Evolutionary conservation across 2,113 vertebrate genomes (phyloP).

Genomic region (Megaceryle maxima): DNA sequence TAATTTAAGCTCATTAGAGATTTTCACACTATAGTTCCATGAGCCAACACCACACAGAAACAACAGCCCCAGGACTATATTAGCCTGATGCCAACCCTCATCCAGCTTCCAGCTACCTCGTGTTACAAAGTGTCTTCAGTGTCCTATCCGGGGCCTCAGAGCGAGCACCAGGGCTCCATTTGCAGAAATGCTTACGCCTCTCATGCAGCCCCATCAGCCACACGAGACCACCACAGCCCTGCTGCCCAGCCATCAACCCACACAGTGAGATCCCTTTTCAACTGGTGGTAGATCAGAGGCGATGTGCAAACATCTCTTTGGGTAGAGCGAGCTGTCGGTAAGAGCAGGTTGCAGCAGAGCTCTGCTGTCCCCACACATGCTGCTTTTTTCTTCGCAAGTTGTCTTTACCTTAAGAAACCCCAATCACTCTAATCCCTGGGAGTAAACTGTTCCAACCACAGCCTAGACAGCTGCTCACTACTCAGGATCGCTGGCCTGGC

Average conservation of each 20-base stretch:
- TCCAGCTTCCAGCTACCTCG: neutral
- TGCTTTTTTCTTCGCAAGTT: neutral
- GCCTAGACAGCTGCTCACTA: slow-evolving; percentile 21
- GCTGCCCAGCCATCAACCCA: neutral
- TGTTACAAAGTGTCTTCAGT: neutral
- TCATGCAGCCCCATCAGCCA: neutral
- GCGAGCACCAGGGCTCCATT: fast-evolving
- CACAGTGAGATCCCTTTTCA: neutral
- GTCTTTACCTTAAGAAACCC: slow-evolving; percentile 31
- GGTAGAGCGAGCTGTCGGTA: neutral
- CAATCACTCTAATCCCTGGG: neutral
- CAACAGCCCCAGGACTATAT: neutral
- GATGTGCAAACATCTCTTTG: neutral
- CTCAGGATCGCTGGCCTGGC: neutral
- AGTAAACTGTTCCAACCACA: neutral
- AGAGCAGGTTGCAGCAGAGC: neutral
- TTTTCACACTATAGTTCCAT: neutral
- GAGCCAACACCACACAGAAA: neutral
- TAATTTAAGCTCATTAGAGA: neutral
- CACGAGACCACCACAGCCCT: neutral
- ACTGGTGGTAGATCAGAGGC: neutral
- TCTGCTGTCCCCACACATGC: neutral
- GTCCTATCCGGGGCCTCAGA: neutral
- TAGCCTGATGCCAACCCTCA: neutral
- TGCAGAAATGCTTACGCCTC: neutral